Evolutionary conservation across 2,888 invertebrate species (phyloP).

Genomic region (Stomorhina lunata): DNA sequence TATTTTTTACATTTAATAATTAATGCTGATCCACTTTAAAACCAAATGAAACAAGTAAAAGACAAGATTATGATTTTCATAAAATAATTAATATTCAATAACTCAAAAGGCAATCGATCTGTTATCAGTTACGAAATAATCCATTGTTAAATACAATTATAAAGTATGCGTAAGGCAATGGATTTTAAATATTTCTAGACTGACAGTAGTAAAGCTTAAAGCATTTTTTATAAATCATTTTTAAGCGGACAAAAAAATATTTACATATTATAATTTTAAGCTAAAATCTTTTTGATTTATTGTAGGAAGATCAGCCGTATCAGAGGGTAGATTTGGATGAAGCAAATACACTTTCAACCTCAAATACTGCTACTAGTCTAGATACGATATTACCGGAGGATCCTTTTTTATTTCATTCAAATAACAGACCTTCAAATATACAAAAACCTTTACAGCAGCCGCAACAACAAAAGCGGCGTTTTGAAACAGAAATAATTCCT

Average conservation of each 20-base stretch:
- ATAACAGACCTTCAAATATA: slow-evolving; percentile 49
- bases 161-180: slow-evolving; percentile 26
- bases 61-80: not conserved
- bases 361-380: slow-evolving; percentile 83
- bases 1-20: no score
- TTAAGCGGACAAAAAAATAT: not conserved
- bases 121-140: slow-evolving; percentile 55
- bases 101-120: slow-evolving; percentile 27
- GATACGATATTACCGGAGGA: slow-evolving; percentile 80
- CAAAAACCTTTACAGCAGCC: slow-evolving; percentile 65
- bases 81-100: slow-evolving; percentile 20
- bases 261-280: not conserved
- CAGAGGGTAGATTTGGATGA: slow-evolving; percentile 76
- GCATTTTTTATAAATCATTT: not conserved
- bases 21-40: slow-evolving; percentile 27
- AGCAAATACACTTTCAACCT: slow-evolving; percentile 81
- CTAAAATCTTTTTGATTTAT: not conserved
- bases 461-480: slow-evolving; percentile 69
- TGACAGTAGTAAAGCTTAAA: slow-evolving; percentile 18
- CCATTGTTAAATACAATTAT: slow-evolving; percentile 32
- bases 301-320: slow-evolving; percentile 77
- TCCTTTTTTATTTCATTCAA: slow-evolving; percentile 75
- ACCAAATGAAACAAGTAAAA: slow-evolving; percentile 15
- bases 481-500: slow-evolving; percentile 73
- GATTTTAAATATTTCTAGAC: slow-evolving; percentile 26